phyloP scores from a whole-genome alignment of 2,797 vertebrate genomes.

The Columba guinea region DNA sequence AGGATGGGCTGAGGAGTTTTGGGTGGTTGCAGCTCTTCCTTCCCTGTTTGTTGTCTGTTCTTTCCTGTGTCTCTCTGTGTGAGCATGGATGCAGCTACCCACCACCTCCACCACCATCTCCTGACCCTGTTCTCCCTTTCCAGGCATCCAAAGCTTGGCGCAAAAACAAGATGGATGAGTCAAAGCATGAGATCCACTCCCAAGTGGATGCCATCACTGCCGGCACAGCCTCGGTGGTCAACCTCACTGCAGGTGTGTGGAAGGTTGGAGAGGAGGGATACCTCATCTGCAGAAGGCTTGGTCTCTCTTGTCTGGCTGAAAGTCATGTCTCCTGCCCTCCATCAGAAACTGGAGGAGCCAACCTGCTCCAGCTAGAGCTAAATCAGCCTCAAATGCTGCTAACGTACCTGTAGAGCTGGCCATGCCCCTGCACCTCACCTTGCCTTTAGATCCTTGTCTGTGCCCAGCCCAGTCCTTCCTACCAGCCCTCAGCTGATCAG shows the following conservation, averaged over 20 bases:
- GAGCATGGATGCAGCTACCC: neutral
- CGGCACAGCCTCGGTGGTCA: conserved; percentile 95
- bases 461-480: neutral
- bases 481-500: neutral
- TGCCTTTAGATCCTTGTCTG: neutral
- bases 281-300: neutral
- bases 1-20: neutral
- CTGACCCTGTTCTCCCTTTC: neutral
- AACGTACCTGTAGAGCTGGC: neutral
- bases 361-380: neutral
- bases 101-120: neutral
- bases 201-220: conserved; percentile 98
- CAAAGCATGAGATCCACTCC: conserved; percentile 98
- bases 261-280: neutral
- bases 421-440: neutral
- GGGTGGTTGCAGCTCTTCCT: neutral
- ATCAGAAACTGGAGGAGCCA: neutral
- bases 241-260: conserved; percentile 89
- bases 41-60: neutral
- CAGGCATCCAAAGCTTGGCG: conserved; percentile 98
- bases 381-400: neutral
- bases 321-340: neutral
- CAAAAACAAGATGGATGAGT: conserved; percentile 99
- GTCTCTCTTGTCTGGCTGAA: neutral
- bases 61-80: neutral